A percentile compares a stretch with the other conserved stretches of the same genome.
Conservation (phyloP, 2,888 invertebrate genomes). For the Leuctra nigra region DNA sequence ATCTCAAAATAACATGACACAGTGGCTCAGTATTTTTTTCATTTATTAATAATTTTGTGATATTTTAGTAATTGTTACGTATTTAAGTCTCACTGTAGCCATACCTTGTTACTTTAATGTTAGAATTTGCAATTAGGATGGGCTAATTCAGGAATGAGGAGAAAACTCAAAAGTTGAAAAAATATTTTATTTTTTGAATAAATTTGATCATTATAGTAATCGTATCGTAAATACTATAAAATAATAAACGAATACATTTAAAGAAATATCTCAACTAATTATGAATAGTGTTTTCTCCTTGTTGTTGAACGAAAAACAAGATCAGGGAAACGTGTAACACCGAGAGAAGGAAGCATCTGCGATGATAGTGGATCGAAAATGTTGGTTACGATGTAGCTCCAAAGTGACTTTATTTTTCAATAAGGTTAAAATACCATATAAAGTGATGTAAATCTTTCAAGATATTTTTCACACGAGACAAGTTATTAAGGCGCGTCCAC, state of each 20-base stretch:
- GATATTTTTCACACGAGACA: slow-evolving; percentile 27
- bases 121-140: slow-evolving; percentile 44
- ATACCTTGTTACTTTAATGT: slow-evolving; percentile 37
- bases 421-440: slow-evolving; percentile 27
- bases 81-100: slow-evolving; percentile 47
- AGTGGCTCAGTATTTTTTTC: slow-evolving; percentile 47
- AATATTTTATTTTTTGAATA: slow-evolving; percentile 44
- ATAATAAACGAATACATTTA: no score
- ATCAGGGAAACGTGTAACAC: slow-evolving; percentile 26
- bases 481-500: neutral
- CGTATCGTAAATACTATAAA: no score
- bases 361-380: slow-evolving; percentile 25
- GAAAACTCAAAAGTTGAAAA: slow-evolving; percentile 37
- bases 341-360: slow-evolving; percentile 29
- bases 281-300: no score
- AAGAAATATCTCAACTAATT: no score
- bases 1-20: slow-evolving; percentile 37
- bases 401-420: slow-evolving; percentile 31
- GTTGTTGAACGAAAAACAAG: slow-evolving; percentile 25
- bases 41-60: slow-evolving; percentile 49
- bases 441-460: slow-evolving; percentile 30
- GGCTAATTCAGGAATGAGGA: slow-evolving; percentile 42
- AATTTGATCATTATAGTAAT: no score
- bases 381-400: slow-evolving; percentile 27
- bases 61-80: slow-evolving; percentile 50